phyloP scores from a whole-genome alignment of 2,888 invertebrate genomes.

The Lasioglossum zephyrum region DNA sequence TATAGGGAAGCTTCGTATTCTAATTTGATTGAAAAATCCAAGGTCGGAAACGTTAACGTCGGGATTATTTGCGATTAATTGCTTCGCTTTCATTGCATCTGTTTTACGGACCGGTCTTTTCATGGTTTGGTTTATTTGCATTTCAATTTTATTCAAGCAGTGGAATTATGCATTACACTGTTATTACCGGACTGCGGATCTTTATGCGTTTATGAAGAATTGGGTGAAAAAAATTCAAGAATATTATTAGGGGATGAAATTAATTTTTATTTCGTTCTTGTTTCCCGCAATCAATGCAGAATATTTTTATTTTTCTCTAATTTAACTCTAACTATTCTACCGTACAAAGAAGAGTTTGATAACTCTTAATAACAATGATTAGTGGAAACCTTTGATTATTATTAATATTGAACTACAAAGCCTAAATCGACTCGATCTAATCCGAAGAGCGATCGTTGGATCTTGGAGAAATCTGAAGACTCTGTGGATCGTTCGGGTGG shows the following conservation, averaged over 20 bases:
- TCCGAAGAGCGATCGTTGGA: neutral
- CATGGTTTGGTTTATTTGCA: neutral
- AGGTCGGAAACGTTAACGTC: neutral
- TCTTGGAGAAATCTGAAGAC: neutral
- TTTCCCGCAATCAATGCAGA: too few species aligned
- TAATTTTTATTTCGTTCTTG: too few species aligned
- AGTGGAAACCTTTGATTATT: neutral
- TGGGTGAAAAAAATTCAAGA: too few species aligned
- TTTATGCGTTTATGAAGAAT: too few species aligned
- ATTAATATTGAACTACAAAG: neutral
- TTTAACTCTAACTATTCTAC: too few species aligned
- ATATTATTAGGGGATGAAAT: too few species aligned
- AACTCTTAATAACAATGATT: neutral
- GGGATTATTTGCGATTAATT: neutral
- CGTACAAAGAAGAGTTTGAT: neutral
- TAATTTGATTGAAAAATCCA: neutral
- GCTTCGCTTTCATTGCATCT: neutral
- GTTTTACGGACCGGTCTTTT: neutral
- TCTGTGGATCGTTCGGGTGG: neutral
- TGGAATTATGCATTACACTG: too few species aligned
- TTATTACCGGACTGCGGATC: too few species aligned
- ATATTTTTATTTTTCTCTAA: too few species aligned
- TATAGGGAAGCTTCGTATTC: neutral
- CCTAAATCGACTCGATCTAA: neutral
- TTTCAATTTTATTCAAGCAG: neutral